Conservation (phyloP, 2,797 vertebrate genomes). For the Ficedula albicollis region DNA sequence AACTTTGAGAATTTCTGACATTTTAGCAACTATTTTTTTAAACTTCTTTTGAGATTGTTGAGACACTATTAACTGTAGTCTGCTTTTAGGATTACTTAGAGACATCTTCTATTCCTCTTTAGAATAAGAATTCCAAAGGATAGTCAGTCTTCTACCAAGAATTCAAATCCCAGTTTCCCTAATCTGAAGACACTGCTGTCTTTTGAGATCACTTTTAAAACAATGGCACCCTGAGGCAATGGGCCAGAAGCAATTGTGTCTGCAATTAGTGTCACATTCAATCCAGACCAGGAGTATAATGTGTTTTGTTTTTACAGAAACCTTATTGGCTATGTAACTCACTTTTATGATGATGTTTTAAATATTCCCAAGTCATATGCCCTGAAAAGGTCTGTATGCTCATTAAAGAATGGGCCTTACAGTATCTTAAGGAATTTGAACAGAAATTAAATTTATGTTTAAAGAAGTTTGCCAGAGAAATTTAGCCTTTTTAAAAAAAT, state of each 20-base stretch:
- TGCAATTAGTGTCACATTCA: constrained; percentile 18
- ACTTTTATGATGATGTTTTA: constrained; percentile 2
- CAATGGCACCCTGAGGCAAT: constrained; percentile 31
- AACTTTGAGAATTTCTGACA: constrained; percentile 44
- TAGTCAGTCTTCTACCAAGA: constrained; percentile 13
- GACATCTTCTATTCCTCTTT: background rate
- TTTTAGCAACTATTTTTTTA: constrained; percentile 16
- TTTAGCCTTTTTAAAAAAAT: background rate
- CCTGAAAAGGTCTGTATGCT: background rate
- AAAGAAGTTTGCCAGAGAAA: background rate
- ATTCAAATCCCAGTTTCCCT: constrained; percentile 22
- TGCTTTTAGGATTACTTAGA: constrained; percentile 17
- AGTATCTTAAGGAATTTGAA: background rate
- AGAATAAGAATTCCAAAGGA: background rate
- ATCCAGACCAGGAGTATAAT: background rate
- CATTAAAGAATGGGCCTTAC: background rate
- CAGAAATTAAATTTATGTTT: background rate
- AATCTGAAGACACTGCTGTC: constrained; percentile 1
- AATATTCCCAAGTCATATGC: constrained; percentile 25
- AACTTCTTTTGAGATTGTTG: constrained; percentile 17
- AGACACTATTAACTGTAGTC: constrained; percentile 19
- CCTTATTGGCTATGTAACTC: background rate
- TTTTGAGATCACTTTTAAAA: constrained; percentile 51
- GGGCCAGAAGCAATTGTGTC: background rate
- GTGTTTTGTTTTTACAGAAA: background rate